phyloP scores from a whole-genome alignment of 1,140 invertebrate species.

The Drosophila aff. region DNA sequence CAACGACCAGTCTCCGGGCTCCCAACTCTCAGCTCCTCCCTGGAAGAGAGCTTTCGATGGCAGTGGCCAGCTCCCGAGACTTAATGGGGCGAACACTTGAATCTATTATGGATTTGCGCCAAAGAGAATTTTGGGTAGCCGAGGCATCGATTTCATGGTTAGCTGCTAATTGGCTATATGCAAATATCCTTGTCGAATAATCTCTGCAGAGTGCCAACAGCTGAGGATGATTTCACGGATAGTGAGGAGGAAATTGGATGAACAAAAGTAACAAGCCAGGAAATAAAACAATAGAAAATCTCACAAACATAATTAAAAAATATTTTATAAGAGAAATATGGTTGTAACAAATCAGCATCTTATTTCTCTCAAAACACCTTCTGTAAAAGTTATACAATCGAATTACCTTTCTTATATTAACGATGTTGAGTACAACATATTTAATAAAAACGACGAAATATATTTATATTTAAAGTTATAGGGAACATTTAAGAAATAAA shows the following conservation, averaged over 20 bases:
- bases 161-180: constrained; percentile 35
- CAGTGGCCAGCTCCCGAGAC: constrained; percentile 13
- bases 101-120: constrained; percentile 35
- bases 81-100: constrained; percentile 34
- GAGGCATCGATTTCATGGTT: constrained; percentile 38
- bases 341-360: too few relatives aligned
- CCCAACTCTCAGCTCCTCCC: neutral
- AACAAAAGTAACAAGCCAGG: neutral
- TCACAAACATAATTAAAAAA: neutral
- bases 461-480: too few relatives aligned
- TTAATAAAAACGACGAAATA: too few relatives aligned
- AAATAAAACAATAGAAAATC: neutral
- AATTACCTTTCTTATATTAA: too few relatives aligned
- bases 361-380: too few relatives aligned
- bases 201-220: constrained; percentile 1
- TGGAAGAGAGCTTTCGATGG: neutral
- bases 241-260: neutral
- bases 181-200: constrained; percentile 23
- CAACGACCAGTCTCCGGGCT: neutral
- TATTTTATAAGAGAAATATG: too few relatives aligned
- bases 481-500: too few relatives aligned
- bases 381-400: too few relatives aligned
- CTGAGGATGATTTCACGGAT: neutral
- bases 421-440: too few relatives aligned
- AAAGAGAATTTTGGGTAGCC: constrained; percentile 1